Evolutionary conservation across 2,888 invertebrate species (phyloP).

Genomic region (Helicoverpa assulta): DNA sequence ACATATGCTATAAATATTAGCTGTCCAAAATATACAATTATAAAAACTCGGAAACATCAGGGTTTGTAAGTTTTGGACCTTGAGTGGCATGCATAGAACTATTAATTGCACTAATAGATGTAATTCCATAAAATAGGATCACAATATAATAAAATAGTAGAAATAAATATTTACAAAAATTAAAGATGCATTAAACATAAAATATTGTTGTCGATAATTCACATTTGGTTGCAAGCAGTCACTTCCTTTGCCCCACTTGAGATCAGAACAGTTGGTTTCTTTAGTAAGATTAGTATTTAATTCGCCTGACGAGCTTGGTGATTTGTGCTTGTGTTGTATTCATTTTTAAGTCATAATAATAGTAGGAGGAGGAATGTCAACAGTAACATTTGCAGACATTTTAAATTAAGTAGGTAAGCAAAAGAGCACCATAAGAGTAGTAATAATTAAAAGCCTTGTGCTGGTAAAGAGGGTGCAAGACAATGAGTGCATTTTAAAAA

Average conservation of each 20-base stretch:
- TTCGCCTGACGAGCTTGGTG: slow-evolving; percentile 54
- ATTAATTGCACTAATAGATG: slow-evolving; percentile 48
- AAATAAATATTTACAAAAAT: slow-evolving; percentile 68
- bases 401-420: slow-evolving; percentile 26
- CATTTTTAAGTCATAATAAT: slow-evolving; percentile 32
- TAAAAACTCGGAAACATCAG: slow-evolving; percentile 22
- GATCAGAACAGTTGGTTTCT: slow-evolving; percentile 72
- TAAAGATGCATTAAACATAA: slow-evolving; percentile 55
- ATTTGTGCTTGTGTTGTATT: slow-evolving; percentile 61
- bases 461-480: slow-evolving; percentile 27
- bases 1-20: slow-evolving; percentile 32
- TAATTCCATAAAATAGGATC: slow-evolving; percentile 47
- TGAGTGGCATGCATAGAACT: slow-evolving; percentile 34
- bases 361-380: slow-evolving; percentile 62
- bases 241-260: slow-evolving; percentile 66
- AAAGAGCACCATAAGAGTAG: slow-evolving; percentile 26
- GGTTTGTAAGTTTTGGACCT: slow-evolving; percentile 32
- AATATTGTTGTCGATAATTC: slow-evolving; percentile 48
- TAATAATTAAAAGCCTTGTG: slow-evolving; percentile 41
- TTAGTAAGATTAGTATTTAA: slow-evolving; percentile 32
- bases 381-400: slow-evolving; percentile 43
- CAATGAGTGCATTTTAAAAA: slow-evolving; percentile 27
- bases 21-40: slow-evolving; percentile 51
- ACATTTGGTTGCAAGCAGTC: slow-evolving; percentile 62
- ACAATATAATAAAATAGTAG: slow-evolving; percentile 50